A percentile compares a stretch with the other conserved stretches of the same genome.
Conservation (phyloP, 2,797 vertebrate genomes). For the Buceros bicornis region DNA sequence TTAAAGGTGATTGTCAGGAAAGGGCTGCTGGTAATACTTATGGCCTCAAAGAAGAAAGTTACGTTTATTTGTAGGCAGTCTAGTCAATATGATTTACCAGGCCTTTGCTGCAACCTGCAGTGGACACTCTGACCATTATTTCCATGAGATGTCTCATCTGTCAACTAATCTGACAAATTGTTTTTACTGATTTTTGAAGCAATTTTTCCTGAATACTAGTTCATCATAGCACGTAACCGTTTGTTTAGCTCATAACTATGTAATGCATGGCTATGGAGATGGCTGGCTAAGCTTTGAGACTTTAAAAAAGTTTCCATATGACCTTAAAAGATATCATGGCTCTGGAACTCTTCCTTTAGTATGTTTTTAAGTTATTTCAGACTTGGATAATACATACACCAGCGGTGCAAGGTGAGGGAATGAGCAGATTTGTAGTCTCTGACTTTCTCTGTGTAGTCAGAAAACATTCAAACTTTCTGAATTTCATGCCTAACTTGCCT, state of each 20-base stretch:
- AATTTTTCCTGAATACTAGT: not conserved
- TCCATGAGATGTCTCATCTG: not conserved
- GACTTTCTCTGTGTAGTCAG: not conserved
- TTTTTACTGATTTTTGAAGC: constrained; percentile 1
- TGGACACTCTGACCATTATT: not conserved
- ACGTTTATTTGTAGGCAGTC: not conserved
- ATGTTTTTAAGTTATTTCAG: not conserved
- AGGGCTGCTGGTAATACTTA: not conserved
- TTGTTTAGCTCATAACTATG: not conserved
- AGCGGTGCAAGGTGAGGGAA: not conserved
- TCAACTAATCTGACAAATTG: not conserved
- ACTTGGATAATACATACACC: not conserved
- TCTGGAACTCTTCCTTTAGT: not conserved
- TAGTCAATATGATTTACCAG: not conserved
- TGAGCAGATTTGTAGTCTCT: not conserved
- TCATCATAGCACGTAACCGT: not conserved
- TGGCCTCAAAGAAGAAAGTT: not conserved
- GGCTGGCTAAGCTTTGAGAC: not conserved
- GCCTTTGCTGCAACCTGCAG: not conserved
- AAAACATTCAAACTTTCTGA: not conserved
- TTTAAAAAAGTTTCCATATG: not conserved
- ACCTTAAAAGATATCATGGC: not conserved
- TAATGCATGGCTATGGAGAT: not conserved
- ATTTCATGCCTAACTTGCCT: not conserved
- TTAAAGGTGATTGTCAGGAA: not conserved